Conservation (phyloP, 2,797 vertebrate genomes). For the Pelochelys cantorii region DNA sequence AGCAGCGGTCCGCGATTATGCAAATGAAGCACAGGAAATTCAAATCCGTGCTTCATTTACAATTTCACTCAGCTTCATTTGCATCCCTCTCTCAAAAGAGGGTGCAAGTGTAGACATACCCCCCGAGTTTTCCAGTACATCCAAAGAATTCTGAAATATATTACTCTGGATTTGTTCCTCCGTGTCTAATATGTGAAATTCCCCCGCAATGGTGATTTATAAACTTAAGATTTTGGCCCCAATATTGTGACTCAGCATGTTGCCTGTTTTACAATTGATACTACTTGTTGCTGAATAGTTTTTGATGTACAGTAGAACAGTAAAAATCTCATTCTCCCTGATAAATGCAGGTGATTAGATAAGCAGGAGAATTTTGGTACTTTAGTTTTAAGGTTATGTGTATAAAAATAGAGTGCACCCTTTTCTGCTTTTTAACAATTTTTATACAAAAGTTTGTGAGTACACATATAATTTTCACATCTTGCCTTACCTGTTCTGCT, state of each 20-base stretch:
- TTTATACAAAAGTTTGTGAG: neutral
- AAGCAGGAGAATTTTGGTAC: neutral
- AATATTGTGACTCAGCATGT: neutral
- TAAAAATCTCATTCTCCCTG: neutral
- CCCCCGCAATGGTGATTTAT: neutral
- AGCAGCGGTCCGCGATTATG: no score
- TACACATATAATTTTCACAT: neutral
- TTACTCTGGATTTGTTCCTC: neutral
- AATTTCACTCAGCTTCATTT: no score
- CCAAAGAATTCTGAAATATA: neutral
- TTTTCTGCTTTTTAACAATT: neutral
- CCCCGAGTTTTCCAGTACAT: neutral
- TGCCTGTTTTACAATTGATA: neutral
- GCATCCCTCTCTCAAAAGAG: no score
- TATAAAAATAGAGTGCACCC: neutral
- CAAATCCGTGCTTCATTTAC: no score
- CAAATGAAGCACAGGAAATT: no score
- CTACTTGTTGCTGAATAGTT: neutral
- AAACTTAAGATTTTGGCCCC: neutral
- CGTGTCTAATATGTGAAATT: neutral
- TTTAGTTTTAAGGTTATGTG: neutral
- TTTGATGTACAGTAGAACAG: neutral
- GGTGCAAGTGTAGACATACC: no score
- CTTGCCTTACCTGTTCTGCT: neutral
- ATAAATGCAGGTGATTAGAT: neutral